Evolutionary conservation across 2,113 vertebrate genomes (phyloP).

Genomic region (Peucedramus taeniatus): DNA sequence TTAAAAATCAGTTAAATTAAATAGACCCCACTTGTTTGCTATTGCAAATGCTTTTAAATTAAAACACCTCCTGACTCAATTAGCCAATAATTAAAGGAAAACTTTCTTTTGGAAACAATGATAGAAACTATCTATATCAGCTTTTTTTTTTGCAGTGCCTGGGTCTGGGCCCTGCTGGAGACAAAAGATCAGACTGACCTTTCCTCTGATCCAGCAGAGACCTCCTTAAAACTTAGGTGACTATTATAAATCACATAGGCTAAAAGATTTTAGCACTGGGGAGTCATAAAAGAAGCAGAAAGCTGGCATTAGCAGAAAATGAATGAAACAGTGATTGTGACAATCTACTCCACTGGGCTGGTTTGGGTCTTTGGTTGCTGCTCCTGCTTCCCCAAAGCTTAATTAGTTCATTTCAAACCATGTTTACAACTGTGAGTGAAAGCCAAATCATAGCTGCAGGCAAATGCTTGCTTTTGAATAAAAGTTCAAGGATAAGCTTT

Average conservation of each 20-base stretch:
- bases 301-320: background rate
- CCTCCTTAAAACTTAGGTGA: background rate
- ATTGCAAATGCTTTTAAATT: background rate
- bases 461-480: background rate
- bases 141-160: background rate
- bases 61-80: background rate
- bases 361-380: background rate
- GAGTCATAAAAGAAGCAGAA: background rate
- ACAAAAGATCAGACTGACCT: background rate
- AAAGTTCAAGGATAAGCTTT: background rate
- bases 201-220: background rate
- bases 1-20: background rate
- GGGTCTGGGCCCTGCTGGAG: background rate
- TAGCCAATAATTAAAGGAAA: background rate
- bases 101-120: background rate
- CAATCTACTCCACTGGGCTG: background rate
- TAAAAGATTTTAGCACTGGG: background rate
- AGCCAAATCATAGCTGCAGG: background rate
- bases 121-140: background rate
- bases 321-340: background rate
- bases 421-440: background rate
- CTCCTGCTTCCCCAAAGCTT: background rate
- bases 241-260: background rate
- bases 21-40: rapidly evolving
- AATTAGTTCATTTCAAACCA: background rate